Base-by-base conservation (phyloP, 92 coral and sea anemone genomes). In the Palythoa grandis region DNA sequence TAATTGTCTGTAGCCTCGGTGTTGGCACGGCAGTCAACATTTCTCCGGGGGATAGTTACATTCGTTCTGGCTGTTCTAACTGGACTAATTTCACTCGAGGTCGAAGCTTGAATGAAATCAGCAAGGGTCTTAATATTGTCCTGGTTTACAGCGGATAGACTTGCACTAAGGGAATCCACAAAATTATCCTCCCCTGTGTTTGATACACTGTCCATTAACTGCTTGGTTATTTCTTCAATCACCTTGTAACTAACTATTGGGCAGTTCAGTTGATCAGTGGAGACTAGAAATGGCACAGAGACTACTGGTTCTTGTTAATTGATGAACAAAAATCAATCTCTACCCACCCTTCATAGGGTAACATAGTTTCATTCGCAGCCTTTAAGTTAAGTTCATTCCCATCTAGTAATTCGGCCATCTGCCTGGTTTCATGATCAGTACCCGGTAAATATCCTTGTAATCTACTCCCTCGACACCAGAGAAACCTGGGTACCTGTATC, bases 171-270 rank as follows among this genome's bases (percentile, higher is more conserved):
- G 48, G 72, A 79, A 67, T 83, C 77, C 39, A 91, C 83, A 72
- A 88, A 43, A 82, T 79, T 29, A 0, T 29, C 35, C 35, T 0
- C 35, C 35, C 35, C 35, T 29, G 35, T 1, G 1, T 29, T 29
- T 29, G 35, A 29, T 1, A 29, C 35, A 29, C 35, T 29, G 35
- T 29, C 35, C 35, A 29, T 29, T 29, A 1, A 29, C 35, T 29
- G 35, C 1, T 29, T 29, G 35, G 35, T 29, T 29, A 0, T 82
- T 38, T 86, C 90, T 43, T 77, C 90, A 71, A 92, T 89, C 7
- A 86, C 84, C 70, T 89, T 92, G 86, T 92, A 92, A 17, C 92
- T 90, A 76, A 92, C 83, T 25, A 92, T 89, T 10, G 90, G 94
- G 24, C 35, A 29, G 35, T 29, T 29, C 35, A 29, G 35, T 29